Evolutionary conservation across 2,888 invertebrate species (phyloP), one percentile per base, ranked within the genome.

Genomic region (Folsomia candida): DNA sequence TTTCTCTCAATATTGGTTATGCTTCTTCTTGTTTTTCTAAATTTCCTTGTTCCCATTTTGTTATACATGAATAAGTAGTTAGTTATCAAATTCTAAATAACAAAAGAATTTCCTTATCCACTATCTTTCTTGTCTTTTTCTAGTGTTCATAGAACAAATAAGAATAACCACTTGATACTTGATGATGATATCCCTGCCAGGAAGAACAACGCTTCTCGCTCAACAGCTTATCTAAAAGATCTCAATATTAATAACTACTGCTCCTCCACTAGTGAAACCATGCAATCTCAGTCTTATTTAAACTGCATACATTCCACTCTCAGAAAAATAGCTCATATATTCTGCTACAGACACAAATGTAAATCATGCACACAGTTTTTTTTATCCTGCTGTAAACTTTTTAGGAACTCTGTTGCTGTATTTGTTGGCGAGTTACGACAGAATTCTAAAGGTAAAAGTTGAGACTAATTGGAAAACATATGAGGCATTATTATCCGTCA

Each of bases 391-490:
- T 64, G 25, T 64, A 64, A 47, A 51, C 47, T 64, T 51, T 20
- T 20, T 22, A 64, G 63, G 63, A 37, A 37, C 37, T 37, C 37
- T n/a, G n/a, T 51, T 29, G 11, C 63, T 4, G 63, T 51, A 28
- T 61, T 61, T 64, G 9, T 88, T 80, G 81, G 82, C 81, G 88
- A 89, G 76, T 83, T 89, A 51, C 74, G 83, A 11, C 85, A 86
- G 78, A 87, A 90, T 81, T 87, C 86, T 76, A 81, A 80, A 79
- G 82, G 84, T 83, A 80, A 79, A 70, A 14, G 6, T 54, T 54
- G 22, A 14, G n/a, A n/a, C n/a, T n/a, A n/a, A n/a, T n/a, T n/a
- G n/a, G n/a, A n/a, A n/a, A n/a, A n/a, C n/a, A n/a, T n/a, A n/a
- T 20, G 22, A 14, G 18, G 22, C 54, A n/a, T 54, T 14, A 54